These are phyloP conservation scores for Telmatochromis brichardi DNA, from an alignment of 2,113 vertebrate species.

Conservation along the genomic window DNA sequence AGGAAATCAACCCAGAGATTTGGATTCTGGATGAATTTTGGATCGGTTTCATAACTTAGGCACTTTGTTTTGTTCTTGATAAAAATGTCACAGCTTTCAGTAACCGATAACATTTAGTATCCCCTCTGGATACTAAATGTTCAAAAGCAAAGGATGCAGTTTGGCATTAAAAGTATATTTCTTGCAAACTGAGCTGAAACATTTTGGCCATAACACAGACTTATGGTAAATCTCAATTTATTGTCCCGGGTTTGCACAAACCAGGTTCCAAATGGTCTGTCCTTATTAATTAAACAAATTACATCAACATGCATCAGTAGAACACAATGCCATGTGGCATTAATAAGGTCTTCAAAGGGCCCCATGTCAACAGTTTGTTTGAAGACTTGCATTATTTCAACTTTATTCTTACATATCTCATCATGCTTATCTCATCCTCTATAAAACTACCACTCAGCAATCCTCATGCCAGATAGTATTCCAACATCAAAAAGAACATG, in stretches of 20 bases:
- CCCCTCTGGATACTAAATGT: background rate
- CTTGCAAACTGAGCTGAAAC: background rate
- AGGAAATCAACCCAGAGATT: background rate
- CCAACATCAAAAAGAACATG: background rate
- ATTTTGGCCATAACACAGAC: background rate
- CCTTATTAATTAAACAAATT: background rate
- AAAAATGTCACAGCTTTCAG: background rate
- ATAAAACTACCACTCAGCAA: background rate
- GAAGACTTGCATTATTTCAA: background rate
- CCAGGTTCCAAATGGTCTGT: fast-evolving
- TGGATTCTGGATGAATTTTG: background rate
- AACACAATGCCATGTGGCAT: background rate
- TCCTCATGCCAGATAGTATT: background rate
- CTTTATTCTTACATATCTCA: background rate
- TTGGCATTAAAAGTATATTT: background rate
- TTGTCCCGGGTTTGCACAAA: fast-evolving
- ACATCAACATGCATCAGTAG: background rate
- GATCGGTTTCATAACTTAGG: background rate
- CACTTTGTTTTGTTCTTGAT: background rate
- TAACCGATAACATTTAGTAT: background rate
- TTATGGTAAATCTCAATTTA: background rate
- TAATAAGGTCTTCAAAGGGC: background rate
- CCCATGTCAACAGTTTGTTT: fast-evolving
- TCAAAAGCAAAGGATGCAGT: background rate
- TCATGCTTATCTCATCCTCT: background rate